Evolutionary conservation across 2,888 invertebrate species (phyloP), one percentile per base, ranked within the genome.

Genomic region (Leptinotarsa tumamoca): DNA sequence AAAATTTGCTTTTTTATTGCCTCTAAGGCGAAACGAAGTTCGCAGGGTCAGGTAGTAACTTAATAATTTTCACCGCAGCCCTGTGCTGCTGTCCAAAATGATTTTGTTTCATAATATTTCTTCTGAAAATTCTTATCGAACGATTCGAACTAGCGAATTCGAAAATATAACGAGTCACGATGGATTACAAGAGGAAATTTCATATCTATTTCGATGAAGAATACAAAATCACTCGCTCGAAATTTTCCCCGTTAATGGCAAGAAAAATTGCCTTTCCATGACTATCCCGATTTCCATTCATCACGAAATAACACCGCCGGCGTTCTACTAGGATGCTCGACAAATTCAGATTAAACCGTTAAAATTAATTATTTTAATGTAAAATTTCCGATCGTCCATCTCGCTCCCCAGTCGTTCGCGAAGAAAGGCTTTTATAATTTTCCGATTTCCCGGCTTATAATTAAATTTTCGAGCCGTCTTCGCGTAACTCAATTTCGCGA

Each of bases 391-490:
- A 80, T 81, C 79, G 79, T 49, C 67, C 56, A 75, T 75, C 75
- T 68, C 73, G 73, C 75, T 58, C 72, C 77, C 78, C 67, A 75
- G 76, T 78, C 78, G 78, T 76, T 67, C 71, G 71, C 50, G 74
- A 75, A 72, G 75, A 76, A 81, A 77, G 77, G 79, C 79, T 79
- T 75, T 80, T 75, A 77, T 79, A 80, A 82, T 82, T 82, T 79
- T 77, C 76, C 73, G 76, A 79, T 80, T 80, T 80, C 77, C 74
- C 74, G 71, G 79, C 78, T 78, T 78, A 74, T 83, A 83, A 83
- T 83, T 82, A 82, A 83, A 83, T 83, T 82, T 82, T 73, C 77
- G 73, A 80, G 72, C 79, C 80, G 80, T 80, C 82, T 80, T 81
- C 81, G 78, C 81, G 77, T 83, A 82, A 83, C 81, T 82, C 78